Conservation (phyloP, 2,888 invertebrate genomes). For the Hydrotaea diabolus region DNA sequence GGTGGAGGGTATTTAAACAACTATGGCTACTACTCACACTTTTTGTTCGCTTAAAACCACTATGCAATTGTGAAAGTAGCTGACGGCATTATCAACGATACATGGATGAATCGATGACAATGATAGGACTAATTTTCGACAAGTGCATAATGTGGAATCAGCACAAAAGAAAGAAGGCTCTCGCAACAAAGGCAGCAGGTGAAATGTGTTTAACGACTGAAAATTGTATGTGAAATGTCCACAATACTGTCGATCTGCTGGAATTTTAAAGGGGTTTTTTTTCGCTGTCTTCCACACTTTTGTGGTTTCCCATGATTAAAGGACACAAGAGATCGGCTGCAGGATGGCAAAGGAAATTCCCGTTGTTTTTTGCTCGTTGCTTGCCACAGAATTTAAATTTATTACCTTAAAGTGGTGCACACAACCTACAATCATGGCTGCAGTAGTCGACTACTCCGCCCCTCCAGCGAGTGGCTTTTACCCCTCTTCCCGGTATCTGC, state of each 20-base stretch:
- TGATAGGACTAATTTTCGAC: conserved; percentile 17
- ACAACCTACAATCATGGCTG: too few relatives aligned
- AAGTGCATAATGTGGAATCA: not conserved
- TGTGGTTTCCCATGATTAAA: not conserved
- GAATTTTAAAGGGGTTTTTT: not conserved
- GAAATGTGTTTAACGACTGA: not conserved
- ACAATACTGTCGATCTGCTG: not conserved
- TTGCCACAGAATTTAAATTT: conserved; percentile 65
- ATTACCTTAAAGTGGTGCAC: not conserved
- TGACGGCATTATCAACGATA: too few relatives aligned
- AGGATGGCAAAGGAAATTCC: not conserved
- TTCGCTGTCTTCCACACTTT: not conserved
- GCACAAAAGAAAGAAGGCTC: not conserved
- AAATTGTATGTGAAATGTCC: not conserved
- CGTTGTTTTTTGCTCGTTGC: conserved; percentile 62
- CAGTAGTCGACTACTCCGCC: too few relatives aligned
- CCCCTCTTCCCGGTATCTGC: too few relatives aligned
- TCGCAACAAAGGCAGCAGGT: not conserved
- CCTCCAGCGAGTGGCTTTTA: too few relatives aligned
- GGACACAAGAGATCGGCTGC: conserved; percentile 10
- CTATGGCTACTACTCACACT: too few relatives aligned
- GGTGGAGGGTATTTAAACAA: too few relatives aligned
- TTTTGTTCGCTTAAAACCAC: too few relatives aligned
- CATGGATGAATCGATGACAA: not conserved
- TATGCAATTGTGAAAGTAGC: too few relatives aligned